Conservation (phyloP, 2,888 invertebrate genomes). For the Cheilosia scutellata region DNA sequence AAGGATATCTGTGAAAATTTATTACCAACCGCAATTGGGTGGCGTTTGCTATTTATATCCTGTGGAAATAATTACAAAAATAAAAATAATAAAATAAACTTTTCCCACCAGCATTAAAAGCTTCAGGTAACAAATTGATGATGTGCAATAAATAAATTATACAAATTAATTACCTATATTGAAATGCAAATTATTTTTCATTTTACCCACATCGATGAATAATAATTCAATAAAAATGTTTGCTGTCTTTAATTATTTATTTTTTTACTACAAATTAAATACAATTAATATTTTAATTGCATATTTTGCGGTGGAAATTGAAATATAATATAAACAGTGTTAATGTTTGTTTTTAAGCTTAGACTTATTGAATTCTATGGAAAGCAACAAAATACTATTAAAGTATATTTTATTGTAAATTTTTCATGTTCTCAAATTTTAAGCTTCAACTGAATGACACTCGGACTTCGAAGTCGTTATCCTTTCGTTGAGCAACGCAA, state of each 20-base stretch:
- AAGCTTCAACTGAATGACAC: background rate
- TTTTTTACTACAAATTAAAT: background rate
- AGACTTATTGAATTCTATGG: too few relatives aligned
- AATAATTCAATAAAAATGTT: background rate
- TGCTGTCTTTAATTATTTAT: background rate
- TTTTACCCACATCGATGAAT: background rate
- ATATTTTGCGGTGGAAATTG: background rate
- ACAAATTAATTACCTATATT: background rate
- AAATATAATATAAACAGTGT: background rate
- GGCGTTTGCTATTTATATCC: background rate
- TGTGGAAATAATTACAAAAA: background rate
- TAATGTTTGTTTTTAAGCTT: background rate
- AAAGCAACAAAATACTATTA: too few relatives aligned
- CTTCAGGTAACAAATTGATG: background rate
- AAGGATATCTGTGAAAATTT: too few relatives aligned
- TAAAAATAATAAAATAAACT: background rate
- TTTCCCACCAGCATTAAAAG: background rate
- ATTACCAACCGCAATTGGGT: background rate
- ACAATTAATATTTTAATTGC: background rate
- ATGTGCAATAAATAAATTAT: background rate
- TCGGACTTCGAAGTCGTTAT: background rate
- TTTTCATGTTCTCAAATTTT: background rate
- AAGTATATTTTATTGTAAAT: background rate
- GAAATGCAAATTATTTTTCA: background rate
- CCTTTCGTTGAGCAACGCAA: background rate